Evolutionary conservation across 2,888 invertebrate genomes (phyloP).

Genomic region (Chymomyza amoena): DNA sequence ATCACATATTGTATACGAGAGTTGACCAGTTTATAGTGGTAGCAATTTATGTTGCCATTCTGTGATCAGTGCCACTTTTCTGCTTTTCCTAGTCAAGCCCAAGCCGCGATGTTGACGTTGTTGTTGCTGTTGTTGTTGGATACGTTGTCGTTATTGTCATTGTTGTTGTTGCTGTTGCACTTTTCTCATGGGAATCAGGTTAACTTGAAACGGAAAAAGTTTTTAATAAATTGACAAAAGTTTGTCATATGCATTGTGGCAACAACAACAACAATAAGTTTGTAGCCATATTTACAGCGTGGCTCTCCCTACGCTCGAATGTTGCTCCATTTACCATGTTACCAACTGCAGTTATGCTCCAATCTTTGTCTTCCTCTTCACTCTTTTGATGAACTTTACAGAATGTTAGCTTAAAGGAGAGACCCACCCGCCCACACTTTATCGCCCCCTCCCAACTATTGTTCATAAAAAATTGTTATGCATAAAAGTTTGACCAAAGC

Average conservation of each 20-base stretch:
- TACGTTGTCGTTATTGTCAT: background rate
- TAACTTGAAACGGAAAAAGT: slow-evolving; percentile 56
- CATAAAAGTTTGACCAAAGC: background rate
- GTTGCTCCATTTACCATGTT: background rate
- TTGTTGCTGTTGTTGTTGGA: background rate
- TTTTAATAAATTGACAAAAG: slow-evolving; percentile 74
- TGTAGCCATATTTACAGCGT: background rate
- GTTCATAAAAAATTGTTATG: background rate
- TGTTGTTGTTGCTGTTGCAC: slow-evolving; percentile 6
- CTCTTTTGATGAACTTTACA: background rate
- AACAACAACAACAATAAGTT: slow-evolving; percentile 32
- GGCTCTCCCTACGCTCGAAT: background rate
- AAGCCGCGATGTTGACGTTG: background rate
- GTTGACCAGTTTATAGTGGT: background rate
- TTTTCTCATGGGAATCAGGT: slow-evolving; percentile 67
- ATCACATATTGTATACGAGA: background rate
- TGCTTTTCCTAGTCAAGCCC: background rate
- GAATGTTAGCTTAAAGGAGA: background rate
- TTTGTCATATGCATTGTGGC: slow-evolving; percentile 71
- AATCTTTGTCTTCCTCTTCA: background rate
- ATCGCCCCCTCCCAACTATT: background rate
- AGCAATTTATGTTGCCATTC: slow-evolving; percentile 7
- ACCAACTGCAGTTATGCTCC: background rate
- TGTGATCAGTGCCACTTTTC: background rate
- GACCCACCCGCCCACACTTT: background rate